Percentiles rank a stretch among this genome's conserved stretches.
These are phyloP conservation scores for Panthera tigris DNA, from an alignment of 2,113 vertebrate genomes.

Conservation along the genomic window DNA sequence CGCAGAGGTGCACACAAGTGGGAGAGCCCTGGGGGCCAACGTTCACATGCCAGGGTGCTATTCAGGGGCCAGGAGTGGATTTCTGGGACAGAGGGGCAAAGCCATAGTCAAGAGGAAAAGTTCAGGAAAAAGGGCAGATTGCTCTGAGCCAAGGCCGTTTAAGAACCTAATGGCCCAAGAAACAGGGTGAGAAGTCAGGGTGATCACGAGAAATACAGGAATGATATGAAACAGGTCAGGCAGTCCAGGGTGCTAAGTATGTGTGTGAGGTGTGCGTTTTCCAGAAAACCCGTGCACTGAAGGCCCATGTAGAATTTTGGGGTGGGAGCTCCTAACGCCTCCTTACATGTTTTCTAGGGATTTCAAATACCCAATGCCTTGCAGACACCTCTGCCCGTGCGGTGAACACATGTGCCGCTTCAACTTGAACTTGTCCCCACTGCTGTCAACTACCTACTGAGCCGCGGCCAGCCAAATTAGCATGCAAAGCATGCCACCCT, in stretches of 20 bases:
- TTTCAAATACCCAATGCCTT: background rate
- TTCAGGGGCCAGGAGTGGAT: background rate
- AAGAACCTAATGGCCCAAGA: background rate
- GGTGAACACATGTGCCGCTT: background rate
- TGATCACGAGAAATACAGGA: background rate
- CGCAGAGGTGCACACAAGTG: background rate
- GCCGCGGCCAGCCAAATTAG: rapidly evolving
- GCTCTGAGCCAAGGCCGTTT: background rate
- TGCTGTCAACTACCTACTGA: background rate
- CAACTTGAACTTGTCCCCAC: background rate
- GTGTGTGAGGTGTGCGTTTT: background rate
- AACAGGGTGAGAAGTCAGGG: background rate
- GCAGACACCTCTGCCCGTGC: background rate
- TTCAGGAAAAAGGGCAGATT: background rate
- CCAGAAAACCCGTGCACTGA: background rate
- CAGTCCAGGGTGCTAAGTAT: background rate
- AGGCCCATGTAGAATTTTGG: background rate
- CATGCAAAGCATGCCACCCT: rapidly evolving
- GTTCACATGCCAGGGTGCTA: too few species aligned
- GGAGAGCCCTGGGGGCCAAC: background rate
- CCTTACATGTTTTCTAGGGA: background rate
- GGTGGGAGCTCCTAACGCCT: too few species aligned
- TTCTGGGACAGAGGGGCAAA: background rate
- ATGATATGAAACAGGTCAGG: rapidly evolving
- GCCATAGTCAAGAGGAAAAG: background rate